Evolutionary conservation across 2,888 invertebrate genomes (phyloP).

Genomic region (Drosophila crucigera): DNA sequence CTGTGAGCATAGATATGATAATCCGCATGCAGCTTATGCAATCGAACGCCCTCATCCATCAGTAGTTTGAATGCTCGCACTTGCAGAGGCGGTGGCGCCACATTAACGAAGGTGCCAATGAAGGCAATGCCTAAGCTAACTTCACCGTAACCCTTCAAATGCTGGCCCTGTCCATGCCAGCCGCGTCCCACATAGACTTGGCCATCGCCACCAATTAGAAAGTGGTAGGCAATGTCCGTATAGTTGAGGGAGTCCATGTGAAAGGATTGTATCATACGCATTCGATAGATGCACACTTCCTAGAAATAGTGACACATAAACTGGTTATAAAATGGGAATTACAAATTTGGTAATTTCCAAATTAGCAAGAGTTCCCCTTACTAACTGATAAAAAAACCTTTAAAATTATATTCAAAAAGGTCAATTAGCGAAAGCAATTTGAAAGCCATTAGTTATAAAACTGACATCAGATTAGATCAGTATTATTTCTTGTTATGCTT

Average conservation of each 20-base stretch:
- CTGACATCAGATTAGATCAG: background rate
- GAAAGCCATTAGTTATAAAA: background rate
- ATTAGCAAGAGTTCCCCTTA: background rate
- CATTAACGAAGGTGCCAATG: slow-evolving; percentile 89
- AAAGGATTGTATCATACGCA: slow-evolving; percentile 88
- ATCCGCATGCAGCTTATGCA: slow-evolving; percentile 88
- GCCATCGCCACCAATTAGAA: slow-evolving; percentile 88
- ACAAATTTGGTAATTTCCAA: background rate
- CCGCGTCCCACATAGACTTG: slow-evolving; percentile 87
- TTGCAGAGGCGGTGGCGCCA: slow-evolving; percentile 83
- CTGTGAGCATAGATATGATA: slow-evolving; percentile 90
- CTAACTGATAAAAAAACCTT: too few relatives aligned
- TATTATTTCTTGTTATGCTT: background rate
- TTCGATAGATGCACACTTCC: slow-evolving; percentile 85
- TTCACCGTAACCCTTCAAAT: slow-evolving; percentile 88
- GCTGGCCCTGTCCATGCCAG: slow-evolving; percentile 88
- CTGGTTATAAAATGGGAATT: background rate
- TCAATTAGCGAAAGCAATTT: background rate
- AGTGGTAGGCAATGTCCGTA: slow-evolving; percentile 92
- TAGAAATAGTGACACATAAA: slow-evolving; percentile 1
- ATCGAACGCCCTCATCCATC: slow-evolving; percentile 88
- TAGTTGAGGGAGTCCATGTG: slow-evolving; percentile 89
- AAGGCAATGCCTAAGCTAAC: slow-evolving; percentile 91
- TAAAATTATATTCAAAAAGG: background rate
- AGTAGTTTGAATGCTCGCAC: slow-evolving; percentile 88